Percentiles rank a stretch among this genome's conserved stretches.
phyloP scores from a whole-genome alignment of 2,797 vertebrate genomes.

The Thripadectes ignobilis region DNA sequence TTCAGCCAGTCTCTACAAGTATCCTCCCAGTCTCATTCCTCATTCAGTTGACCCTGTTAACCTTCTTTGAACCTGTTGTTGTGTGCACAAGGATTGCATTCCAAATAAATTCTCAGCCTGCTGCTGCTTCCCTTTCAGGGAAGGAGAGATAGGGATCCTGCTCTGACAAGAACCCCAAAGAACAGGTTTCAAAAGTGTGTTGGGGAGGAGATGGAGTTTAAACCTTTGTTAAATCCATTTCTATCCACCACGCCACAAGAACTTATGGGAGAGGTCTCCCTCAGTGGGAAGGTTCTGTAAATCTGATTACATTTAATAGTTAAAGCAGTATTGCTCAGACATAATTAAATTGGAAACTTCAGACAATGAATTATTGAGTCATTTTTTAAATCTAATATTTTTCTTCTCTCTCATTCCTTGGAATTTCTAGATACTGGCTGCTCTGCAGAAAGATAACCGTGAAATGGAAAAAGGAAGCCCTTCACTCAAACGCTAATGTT shows the following conservation, averaged over 20 bases:
- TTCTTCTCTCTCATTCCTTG: background rate
- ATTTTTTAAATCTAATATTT: background rate
- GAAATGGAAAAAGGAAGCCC: conserved; percentile 86
- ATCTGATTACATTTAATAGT: background rate
- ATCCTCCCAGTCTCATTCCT: background rate
- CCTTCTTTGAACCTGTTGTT: background rate
- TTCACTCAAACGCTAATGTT: conserved; percentile 82
- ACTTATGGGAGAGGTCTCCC: background rate
- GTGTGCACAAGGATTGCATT: background rate
- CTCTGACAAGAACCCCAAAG: background rate
- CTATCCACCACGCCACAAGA: background rate
- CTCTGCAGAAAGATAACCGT: conserved; percentile 87
- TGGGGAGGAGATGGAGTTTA: background rate
- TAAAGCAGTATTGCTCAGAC: background rate
- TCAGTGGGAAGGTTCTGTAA: background rate
- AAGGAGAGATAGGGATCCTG: background rate
- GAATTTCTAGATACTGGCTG: conserved; percentile 82
- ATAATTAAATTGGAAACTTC: background rate
- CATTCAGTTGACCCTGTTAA: background rate
- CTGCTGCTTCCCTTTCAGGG: background rate
- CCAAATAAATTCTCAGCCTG: background rate
- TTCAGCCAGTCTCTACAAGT: background rate
- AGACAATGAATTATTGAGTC: background rate
- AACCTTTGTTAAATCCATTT: background rate
- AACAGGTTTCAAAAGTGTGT: background rate